Conservation (phyloP, 2,113 vertebrate genomes). For the Alces alces region DNA sequence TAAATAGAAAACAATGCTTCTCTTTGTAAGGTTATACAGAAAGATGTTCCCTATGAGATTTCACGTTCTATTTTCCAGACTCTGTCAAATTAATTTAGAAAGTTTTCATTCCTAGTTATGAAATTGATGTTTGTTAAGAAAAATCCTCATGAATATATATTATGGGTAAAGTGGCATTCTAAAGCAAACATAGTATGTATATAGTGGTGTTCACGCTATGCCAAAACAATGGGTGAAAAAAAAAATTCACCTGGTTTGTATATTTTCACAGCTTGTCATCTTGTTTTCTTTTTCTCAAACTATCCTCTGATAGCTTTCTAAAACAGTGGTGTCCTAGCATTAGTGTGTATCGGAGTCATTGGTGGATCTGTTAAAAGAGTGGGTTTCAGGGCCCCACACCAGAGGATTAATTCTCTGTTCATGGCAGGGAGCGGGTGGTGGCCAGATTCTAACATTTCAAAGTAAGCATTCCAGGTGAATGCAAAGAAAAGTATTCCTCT, state of each 20-base stretch:
- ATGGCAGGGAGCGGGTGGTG: rapidly evolving
- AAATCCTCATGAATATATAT: slow-evolving; percentile 34
- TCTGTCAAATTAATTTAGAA: slow-evolving; percentile 51
- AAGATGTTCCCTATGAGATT: slow-evolving; percentile 32
- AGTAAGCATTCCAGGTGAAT: not conserved
- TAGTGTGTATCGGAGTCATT: too few species aligned
- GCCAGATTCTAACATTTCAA: not conserved
- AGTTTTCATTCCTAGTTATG: slow-evolving; percentile 46
- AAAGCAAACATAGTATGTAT: not conserved
- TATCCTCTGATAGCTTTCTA: not conserved
- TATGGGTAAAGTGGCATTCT: not conserved
- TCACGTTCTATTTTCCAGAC: slow-evolving; percentile 39
- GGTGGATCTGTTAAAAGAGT: not conserved
- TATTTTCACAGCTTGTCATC: not conserved
- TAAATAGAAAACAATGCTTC: slow-evolving; percentile 53
- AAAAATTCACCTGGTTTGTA: not conserved
- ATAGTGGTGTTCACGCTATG: not conserved
- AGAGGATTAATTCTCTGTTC: not conserved
- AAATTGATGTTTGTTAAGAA: slow-evolving; percentile 41
- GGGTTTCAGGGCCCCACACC: not conserved
- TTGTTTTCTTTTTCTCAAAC: not conserved
- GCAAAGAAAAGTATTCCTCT: not conserved
- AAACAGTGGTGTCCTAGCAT: not conserved
- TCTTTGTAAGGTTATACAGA: slow-evolving; percentile 54
- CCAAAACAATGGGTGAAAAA: not conserved